These are phyloP conservation scores for Phyllostomus discolor DNA, from an alignment of 2,113 vertebrate species.

Conservation along the genomic window DNA sequence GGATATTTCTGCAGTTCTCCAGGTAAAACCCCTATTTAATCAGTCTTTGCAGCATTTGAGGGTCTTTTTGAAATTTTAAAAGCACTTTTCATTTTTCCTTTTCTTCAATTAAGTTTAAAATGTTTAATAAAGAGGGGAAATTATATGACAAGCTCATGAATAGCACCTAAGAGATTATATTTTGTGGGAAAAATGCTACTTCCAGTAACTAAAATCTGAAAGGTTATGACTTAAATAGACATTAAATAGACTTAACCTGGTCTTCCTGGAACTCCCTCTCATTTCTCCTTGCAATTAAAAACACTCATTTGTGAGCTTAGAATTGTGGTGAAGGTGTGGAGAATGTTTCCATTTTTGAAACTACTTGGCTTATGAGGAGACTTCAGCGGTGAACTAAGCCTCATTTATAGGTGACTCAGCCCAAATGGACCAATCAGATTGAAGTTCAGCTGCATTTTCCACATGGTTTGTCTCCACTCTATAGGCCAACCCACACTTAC, in stretches of 20 bases:
- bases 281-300: background rate
- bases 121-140: conserved; percentile 29
- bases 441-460: background rate
- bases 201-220: conserved; percentile 8
- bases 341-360: background rate
- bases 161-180: background rate
- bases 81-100: background rate
- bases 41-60: background rate
- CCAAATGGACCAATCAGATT: background rate
- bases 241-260: background rate
- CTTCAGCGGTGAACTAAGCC: background rate
- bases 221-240: background rate
- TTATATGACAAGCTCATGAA: background rate
- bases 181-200: conserved; percentile 10
- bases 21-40: background rate
- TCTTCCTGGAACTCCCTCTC: conserved; percentile 18
- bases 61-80: background rate
- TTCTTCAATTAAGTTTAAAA: conserved; percentile 9
- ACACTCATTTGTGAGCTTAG: background rate
- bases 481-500: background rate
- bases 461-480: background rate
- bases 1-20: background rate
- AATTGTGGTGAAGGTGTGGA: background rate
- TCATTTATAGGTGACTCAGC: background rate
- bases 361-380: background rate